phyloP scores from a whole-genome alignment of 2,113 vertebrate genomes.

The Gobio gobio region DNA sequence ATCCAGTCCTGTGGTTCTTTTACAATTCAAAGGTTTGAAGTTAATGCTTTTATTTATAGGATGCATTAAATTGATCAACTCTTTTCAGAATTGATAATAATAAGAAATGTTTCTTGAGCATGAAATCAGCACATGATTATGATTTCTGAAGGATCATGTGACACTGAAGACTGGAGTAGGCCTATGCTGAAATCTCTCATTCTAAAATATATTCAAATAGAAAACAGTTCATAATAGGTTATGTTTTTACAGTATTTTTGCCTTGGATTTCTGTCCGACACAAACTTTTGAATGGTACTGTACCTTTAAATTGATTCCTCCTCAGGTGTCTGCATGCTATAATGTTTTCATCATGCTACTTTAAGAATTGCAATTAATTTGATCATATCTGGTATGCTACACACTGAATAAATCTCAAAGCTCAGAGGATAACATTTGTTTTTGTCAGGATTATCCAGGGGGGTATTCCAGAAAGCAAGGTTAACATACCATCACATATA shows the following conservation, averaged over 20 bases:
- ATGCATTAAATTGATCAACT: not conserved
- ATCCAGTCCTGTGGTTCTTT: not conserved
- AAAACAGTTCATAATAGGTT: not conserved
- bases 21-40: not conserved
- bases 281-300: not conserved
- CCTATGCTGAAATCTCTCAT: not conserved
- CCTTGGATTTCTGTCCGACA: not conserved
- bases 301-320: not conserved
- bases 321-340: not conserved
- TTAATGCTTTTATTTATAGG: not conserved
- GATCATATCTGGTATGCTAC: not conserved
- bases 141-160: not conserved
- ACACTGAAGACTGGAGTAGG: not conserved
- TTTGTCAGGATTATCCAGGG: not conserved
- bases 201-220: not conserved
- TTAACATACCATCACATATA: too few relatives aligned
- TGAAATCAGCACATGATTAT: not conserved
- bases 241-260: not conserved
- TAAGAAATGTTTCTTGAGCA: not conserved
- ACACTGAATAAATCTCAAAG: not conserved
- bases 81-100: not conserved
- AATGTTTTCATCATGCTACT: not conserved
- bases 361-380: not conserved
- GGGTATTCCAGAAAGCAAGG: too few relatives aligned
- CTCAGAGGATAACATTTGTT: not conserved